A percentile compares a stretch with the other conserved stretches of the same genome.
Conservation (phyloP, 2,797 vertebrate species). For the Podarcis siculus region DNA sequence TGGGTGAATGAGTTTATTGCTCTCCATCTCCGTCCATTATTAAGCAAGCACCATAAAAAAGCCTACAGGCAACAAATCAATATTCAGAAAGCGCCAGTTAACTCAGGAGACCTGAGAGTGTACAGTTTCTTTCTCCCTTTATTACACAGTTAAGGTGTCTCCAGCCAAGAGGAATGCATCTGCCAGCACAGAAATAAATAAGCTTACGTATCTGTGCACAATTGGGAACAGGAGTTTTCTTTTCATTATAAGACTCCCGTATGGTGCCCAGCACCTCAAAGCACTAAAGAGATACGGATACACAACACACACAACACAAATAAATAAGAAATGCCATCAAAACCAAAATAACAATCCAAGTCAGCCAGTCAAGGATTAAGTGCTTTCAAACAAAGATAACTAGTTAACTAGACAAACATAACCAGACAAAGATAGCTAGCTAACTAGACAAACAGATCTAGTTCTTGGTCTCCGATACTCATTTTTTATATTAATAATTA, state of each 20-base stretch:
- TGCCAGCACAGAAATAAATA: not conserved
- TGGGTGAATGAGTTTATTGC: slow-evolving; percentile 51
- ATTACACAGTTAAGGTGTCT: slow-evolving; percentile 52
- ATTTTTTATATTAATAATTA: too few relatives aligned
- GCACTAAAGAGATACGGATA: not conserved
- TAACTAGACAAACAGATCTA: too few relatives aligned
- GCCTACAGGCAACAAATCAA: slow-evolving; percentile 45
- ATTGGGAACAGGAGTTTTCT: not conserved
- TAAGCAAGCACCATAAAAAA: slow-evolving; percentile 65
- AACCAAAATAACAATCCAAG: not conserved
- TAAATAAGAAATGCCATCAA: not conserved
- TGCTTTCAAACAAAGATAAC: not conserved
- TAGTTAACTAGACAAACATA: too few relatives aligned
- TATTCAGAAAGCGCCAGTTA: slow-evolving; percentile 43
- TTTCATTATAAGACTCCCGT: not conserved
- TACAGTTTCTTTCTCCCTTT: slow-evolving; percentile 27
- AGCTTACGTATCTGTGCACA: not conserved
- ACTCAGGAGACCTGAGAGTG: slow-evolving; percentile 27
- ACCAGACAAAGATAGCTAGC: too few relatives aligned
- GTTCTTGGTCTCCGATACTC: too few relatives aligned
- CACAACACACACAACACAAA: not conserved
- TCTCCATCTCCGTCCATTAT: slow-evolving; percentile 37
- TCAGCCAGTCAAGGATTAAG: not conserved
- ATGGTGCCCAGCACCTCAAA: not conserved
- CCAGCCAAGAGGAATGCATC: slow-evolving; percentile 1